A percentile compares a stretch with the other conserved stretches of the same genome.
Evolutionary conservation across 2,888 invertebrate genomes (phyloP).

Genomic region (Panopea generosa): DNA sequence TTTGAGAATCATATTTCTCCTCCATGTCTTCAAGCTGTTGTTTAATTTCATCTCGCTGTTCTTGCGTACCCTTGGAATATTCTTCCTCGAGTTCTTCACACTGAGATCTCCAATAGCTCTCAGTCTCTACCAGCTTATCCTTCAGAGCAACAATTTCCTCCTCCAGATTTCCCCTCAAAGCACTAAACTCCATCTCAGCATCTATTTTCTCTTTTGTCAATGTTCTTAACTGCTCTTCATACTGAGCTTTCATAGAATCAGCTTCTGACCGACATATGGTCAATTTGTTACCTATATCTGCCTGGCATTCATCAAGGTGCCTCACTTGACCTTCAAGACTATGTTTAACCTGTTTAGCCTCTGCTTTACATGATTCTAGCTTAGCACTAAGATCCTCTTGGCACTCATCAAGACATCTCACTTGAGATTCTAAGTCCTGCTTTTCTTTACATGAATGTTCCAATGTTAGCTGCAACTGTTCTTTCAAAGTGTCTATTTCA

Average conservation of each 20-base stretch:
- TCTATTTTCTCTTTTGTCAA: slow-evolving; percentile 12
- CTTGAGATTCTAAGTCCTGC: background rate
- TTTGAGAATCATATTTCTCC: slow-evolving; percentile 43
- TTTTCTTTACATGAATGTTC: background rate
- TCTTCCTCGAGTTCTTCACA: slow-evolving; percentile 67
- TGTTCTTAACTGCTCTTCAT: background rate
- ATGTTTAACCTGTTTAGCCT: slow-evolving; percentile 7
- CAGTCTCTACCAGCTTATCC: slow-evolving; percentile 49
- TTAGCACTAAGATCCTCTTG: background rate
- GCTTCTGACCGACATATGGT: background rate
- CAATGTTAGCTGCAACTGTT: too few species aligned
- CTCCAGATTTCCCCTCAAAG: slow-evolving; percentile 17
- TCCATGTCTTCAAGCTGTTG: slow-evolving; percentile 56
- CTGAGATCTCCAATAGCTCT: slow-evolving; percentile 71
- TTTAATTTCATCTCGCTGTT: slow-evolving; percentile 55
- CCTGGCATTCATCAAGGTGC: slow-evolving; percentile 5
- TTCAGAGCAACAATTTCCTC: slow-evolving; percentile 24
- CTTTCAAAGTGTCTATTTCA: slow-evolving; percentile 5
- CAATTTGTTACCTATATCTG: slow-evolving; percentile 9
- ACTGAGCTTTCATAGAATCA: background rate
- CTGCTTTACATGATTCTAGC: slow-evolving; percentile 6
- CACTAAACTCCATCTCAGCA: slow-evolving; percentile 13
- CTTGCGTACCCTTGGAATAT: slow-evolving; percentile 59
- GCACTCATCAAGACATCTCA: background rate
- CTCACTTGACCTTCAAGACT: slow-evolving; percentile 6